phyloP scores from a whole-genome alignment of 2,888 invertebrate genomes.

The Loripinus fragilis region DNA sequence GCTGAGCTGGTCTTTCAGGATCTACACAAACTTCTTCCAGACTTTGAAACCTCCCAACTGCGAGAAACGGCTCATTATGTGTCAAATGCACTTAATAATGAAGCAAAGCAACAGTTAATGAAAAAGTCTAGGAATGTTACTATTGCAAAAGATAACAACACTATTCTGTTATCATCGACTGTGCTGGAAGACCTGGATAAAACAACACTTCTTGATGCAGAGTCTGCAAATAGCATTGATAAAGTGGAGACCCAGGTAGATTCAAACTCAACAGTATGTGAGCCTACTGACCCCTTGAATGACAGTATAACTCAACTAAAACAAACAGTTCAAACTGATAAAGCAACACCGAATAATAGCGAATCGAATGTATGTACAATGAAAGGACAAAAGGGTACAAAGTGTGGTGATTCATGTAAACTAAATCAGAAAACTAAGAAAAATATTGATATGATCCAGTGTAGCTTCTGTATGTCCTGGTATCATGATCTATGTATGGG shows the following conservation, averaged over 20 bases:
- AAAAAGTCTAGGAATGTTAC: neutral
- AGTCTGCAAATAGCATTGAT: neutral
- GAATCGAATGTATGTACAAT: neutral
- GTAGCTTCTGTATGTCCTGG: neutral
- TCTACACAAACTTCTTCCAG: neutral
- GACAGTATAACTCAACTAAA: neutral
- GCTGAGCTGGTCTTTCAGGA: conserved; percentile 2
- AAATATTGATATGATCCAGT: neutral
- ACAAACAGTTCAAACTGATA: neutral
- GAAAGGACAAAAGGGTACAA: neutral
- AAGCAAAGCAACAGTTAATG: neutral
- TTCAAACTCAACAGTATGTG: neutral
- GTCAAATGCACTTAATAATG: neutral
- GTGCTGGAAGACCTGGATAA: neutral
- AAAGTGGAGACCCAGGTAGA: neutral
- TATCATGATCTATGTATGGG: neutral
- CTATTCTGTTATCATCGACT: neutral
- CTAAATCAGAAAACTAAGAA: neutral
- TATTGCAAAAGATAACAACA: neutral
- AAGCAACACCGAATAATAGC: neutral
- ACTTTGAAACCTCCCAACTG: neutral
- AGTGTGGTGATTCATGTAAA: conserved; percentile 6
- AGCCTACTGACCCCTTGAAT: neutral
- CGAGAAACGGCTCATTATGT: neutral
- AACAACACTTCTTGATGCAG: too few species aligned